Evolutionary conservation across 2,888 invertebrate species (phyloP).

Genomic region (Acrocyrtus sp.): DNA sequence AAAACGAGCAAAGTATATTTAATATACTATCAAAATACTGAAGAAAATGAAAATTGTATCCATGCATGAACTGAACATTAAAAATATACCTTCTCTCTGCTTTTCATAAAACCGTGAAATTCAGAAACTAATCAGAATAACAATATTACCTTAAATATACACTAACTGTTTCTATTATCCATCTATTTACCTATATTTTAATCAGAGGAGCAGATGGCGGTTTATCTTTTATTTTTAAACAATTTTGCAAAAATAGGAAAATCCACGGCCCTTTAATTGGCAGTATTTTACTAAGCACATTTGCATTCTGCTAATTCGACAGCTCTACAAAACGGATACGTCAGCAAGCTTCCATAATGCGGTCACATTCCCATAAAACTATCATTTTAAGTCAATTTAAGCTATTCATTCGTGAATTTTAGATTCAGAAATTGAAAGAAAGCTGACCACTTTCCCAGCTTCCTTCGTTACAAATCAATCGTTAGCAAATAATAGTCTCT

Average conservation of each 20-base stretch:
- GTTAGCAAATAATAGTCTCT: no score
- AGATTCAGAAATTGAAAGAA: neutral
- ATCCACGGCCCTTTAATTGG: no score
- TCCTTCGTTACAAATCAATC: no score
- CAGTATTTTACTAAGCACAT: no score
- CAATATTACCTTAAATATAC: neutral
- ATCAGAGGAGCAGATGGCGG: neutral
- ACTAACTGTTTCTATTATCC: neutral
- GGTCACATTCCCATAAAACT: no score
- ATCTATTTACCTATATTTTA: neutral
- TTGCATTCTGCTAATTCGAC: no score
- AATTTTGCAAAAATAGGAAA: no score
- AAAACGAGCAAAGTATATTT: constrained; percentile 10
- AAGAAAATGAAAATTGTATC: neutral
- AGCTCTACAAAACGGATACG: no score
- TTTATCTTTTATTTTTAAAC: no score
- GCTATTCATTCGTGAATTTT: neutral
- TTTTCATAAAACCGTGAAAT: neutral
- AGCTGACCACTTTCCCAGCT: neutral
- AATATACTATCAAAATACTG: neutral
- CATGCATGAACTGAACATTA: no score
- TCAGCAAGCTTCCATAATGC: no score
- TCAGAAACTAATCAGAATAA: neutral
- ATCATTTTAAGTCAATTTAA: no score
- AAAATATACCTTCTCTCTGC: neutral